Conservation (phyloP, 2,113 vertebrate genomes). For the Dipodomys merriami region DNA sequence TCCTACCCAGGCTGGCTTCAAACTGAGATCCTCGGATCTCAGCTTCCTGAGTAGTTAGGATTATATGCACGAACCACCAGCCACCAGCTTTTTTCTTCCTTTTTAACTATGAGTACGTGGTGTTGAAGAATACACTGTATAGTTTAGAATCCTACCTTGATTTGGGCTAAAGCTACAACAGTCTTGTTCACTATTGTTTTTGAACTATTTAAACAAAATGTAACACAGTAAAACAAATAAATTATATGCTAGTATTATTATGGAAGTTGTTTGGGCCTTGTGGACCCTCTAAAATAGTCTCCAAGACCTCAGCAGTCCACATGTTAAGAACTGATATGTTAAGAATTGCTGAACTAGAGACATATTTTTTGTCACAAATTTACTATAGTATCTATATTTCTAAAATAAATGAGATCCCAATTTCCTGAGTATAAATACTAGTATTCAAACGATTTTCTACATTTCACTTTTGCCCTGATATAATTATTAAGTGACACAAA, state of each 20-base stretch:
- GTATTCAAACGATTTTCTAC: slow-evolving; percentile 46
- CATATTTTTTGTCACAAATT: not conserved
- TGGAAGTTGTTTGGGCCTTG: not conserved
- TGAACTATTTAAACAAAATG: not conserved
- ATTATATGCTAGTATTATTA: not conserved
- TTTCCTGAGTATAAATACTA: slow-evolving; percentile 38
- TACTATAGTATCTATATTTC: slow-evolving; percentile 19
- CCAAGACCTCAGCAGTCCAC: not conserved
- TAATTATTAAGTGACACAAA: slow-evolving; percentile 50
- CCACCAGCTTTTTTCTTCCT: not conserved
- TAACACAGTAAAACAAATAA: slow-evolving; percentile 5
- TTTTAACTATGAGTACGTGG: not conserved
- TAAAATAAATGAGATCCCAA: not conserved
- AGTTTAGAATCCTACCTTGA: not conserved
- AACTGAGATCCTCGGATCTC: too few species aligned
- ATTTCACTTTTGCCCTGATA: slow-evolving; percentile 52
- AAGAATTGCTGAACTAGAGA: slow-evolving; percentile 32
- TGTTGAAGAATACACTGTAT: not conserved
- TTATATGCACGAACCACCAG: too few species aligned
- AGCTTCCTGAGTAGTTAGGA: too few species aligned
- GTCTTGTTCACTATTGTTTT: not conserved
- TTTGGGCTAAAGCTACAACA: not conserved
- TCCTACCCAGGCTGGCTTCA: too few species aligned
- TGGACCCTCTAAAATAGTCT: not conserved
- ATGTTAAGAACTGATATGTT: not conserved